These are phyloP conservation scores for Molossus alvarezi DNA, from an alignment of 2,797 vertebrate genomes.

Conservation along the genomic window DNA sequence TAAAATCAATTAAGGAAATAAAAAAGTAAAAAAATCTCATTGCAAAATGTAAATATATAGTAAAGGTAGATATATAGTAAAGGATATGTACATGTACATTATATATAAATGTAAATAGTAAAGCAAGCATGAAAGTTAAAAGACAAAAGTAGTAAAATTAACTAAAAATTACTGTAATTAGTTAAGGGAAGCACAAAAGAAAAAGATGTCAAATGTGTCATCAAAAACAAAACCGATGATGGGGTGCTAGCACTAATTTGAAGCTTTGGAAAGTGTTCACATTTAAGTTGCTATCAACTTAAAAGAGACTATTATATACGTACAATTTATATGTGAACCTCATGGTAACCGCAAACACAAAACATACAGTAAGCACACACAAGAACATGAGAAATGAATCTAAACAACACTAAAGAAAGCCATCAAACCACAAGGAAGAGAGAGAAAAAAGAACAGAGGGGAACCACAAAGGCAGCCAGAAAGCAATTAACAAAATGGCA, in stretches of 20 bases:
- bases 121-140: not conserved
- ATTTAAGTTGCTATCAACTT: not conserved
- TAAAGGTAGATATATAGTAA: not conserved
- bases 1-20: no score
- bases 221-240: not conserved
- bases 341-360: not conserved
- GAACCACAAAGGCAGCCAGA: not conserved
- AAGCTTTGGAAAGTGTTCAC: not conserved
- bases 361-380: not conserved
- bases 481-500: not conserved
- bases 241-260: not conserved
- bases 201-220: not conserved
- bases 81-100: no score
- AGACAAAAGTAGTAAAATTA: not conserved
- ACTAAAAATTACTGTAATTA: not conserved
- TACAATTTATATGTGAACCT: not conserved
- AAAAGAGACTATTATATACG: not conserved
- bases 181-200: not conserved
- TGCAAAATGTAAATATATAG: not conserved
- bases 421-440: not conserved
- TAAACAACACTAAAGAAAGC: not conserved
- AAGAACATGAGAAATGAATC: not conserved
- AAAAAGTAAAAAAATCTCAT: not conserved
- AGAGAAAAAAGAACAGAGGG: not conserved
- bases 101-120: not conserved